These are phyloP conservation scores for Laticauda colubrina DNA, from an alignment of 2,113 vertebrate genomes.

Conservation along the genomic window DNA sequence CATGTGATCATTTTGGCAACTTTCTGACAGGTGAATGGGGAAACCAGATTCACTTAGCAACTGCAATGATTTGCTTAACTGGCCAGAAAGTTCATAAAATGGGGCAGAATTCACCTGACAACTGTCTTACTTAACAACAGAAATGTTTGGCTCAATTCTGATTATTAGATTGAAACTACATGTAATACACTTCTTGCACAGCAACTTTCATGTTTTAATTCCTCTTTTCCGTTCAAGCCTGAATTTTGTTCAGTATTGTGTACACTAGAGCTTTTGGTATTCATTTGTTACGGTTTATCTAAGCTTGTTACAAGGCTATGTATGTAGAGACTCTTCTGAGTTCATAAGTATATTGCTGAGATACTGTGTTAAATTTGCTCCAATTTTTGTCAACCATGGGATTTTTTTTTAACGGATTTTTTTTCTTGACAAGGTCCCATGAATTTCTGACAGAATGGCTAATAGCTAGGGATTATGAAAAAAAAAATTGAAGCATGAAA, in stretches of 20 bases:
- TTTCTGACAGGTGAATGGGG: neutral
- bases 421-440: neutral
- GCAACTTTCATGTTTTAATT: neutral
- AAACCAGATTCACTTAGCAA: neutral
- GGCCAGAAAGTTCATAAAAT: neutral
- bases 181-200: neutral
- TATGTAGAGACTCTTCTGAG: neutral
- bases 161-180: neutral
- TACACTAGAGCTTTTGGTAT: neutral
- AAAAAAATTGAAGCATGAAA: neutral
- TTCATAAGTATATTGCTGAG: neutral
- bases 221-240: neutral
- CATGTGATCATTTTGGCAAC: neutral
- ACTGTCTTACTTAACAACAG: neutral
- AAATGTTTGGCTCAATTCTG: neutral
- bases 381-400: neutral
- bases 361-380: neutral
- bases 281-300: neutral
- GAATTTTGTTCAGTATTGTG: neutral
- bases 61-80: neutral
- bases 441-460: neutral
- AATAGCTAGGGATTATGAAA: neutral
- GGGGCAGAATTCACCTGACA: neutral
- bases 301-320: neutral
- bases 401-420: neutral